phyloP scores from a whole-genome alignment of 2,113 vertebrate species.

The Oreochromis spilurus region DNA sequence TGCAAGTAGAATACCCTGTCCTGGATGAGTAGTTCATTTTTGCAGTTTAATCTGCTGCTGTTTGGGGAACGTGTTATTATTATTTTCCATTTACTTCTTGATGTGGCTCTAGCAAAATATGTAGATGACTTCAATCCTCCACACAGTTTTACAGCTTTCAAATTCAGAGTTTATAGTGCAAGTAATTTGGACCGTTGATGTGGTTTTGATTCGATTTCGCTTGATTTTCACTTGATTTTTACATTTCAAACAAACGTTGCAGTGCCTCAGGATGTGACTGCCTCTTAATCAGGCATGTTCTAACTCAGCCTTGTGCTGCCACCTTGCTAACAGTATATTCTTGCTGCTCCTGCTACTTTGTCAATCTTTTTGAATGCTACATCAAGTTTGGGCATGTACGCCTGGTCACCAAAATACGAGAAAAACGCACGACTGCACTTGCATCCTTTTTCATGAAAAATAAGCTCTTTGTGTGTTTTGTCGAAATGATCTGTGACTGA shows the following conservation, averaged over 20 bases:
- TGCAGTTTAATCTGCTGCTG: not conserved
- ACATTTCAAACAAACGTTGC: not conserved
- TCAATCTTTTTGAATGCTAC: not conserved
- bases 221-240: not conserved
- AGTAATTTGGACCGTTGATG: not conserved
- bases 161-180: not conserved
- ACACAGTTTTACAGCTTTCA: not conserved
- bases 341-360: not conserved
- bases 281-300: not conserved
- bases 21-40: not conserved
- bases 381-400: not conserved
- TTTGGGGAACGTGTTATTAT: not conserved
- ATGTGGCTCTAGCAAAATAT: not conserved
- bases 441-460: not conserved
- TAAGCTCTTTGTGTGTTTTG: not conserved
- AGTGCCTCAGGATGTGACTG: not conserved
- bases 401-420: not conserved
- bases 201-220: not conserved
- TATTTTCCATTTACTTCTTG: not conserved
- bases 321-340: not conserved
- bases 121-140: not conserved
- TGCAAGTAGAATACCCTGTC: not conserved
- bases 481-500: not conserved
- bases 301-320: not conserved
- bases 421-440: not conserved